phyloP scores from a whole-genome alignment of 2,113 vertebrate species.

The Lucifuga dentata region DNA sequence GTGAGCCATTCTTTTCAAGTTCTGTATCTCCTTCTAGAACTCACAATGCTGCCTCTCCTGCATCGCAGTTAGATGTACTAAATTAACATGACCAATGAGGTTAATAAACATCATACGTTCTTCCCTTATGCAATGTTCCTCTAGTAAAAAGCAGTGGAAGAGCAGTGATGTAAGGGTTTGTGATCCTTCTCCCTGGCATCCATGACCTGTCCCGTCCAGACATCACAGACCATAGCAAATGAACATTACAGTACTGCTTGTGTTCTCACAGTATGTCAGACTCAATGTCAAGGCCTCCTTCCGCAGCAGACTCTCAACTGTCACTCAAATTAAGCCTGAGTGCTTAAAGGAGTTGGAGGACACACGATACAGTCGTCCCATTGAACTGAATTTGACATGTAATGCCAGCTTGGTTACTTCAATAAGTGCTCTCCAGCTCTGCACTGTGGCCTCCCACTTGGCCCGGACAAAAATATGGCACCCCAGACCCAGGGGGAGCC shows the following conservation, averaged over 20 bases:
- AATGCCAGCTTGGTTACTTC: slow-evolving; percentile 56
- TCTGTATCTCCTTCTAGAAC: slow-evolving; percentile 16
- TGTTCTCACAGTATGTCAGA: slow-evolving; percentile 58
- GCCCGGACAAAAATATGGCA: slow-evolving; percentile 56
- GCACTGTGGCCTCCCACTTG: slow-evolving; percentile 47
- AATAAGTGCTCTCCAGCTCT: slow-evolving; percentile 29
- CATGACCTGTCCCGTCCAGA: slow-evolving; percentile 45
- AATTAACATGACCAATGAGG: slow-evolving; percentile 46
- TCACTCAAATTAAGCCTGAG: slow-evolving; percentile 51
- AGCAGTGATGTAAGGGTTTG: slow-evolving; percentile 53
- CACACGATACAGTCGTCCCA: slow-evolving; percentile 57
- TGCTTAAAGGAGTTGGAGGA: slow-evolving; percentile 37
- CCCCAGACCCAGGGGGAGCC: slow-evolving; percentile 24
- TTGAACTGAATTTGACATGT: slow-evolving; percentile 66
- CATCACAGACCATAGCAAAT: slow-evolving; percentile 42
- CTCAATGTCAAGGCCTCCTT: slow-evolving; percentile 67
- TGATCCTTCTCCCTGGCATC: slow-evolving; percentile 26
- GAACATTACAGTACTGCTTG: slow-evolving; percentile 22
- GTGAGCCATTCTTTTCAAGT: not conserved
- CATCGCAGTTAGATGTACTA: slow-evolving; percentile 27
- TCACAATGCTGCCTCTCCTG: slow-evolving; percentile 23
- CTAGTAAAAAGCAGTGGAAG: slow-evolving; percentile 10
- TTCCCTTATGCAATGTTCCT: slow-evolving; percentile 57
- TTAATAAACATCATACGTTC: slow-evolving; percentile 54
- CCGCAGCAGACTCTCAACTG: slow-evolving; percentile 41